Percentiles rank a stretch among this genome's conserved stretches.
These are phyloP conservation scores for Arctopsyche grandis DNA, from an alignment of 1,140 invertebrate genomes.

Conservation along the genomic window DNA sequence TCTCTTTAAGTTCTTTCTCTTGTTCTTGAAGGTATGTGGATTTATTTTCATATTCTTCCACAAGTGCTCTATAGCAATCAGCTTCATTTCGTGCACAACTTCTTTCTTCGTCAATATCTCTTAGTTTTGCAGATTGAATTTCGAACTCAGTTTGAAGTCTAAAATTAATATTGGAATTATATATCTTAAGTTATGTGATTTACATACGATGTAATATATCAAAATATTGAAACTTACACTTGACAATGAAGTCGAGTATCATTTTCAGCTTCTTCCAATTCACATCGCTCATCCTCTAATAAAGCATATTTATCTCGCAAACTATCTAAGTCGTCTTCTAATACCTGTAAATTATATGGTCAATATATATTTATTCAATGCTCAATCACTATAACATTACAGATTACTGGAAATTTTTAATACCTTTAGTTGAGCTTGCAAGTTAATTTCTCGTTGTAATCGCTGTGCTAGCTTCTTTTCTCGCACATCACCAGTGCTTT, in stretches of 20 bases:
- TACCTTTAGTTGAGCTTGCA: constrained; percentile 67
- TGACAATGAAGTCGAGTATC: constrained; percentile 73
- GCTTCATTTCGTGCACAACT: constrained; percentile 66
- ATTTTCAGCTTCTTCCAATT: constrained; percentile 76
- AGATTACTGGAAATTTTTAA: constrained; percentile 13
- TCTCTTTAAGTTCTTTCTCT: constrained; percentile 69
- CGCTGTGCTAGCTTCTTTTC: constrained; percentile 69
- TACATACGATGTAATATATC: constrained; percentile 8
- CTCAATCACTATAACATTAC: not conserved
- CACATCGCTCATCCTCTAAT: constrained; percentile 73
- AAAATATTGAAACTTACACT: constrained; percentile 61
- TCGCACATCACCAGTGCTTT: constrained; percentile 69
- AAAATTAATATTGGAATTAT: constrained; percentile 16
- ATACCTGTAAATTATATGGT: constrained; percentile 61
- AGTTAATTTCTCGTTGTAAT: constrained; percentile 67
- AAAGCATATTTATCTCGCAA: constrained; percentile 69
- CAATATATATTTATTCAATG: not conserved
- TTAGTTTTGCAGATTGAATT: constrained; percentile 63
- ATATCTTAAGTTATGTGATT: too few species aligned
- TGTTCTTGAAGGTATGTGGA: constrained; percentile 58
- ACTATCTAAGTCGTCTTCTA: constrained; percentile 66
- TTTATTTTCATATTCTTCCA: constrained; percentile 68
- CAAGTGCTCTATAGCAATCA: constrained; percentile 61
- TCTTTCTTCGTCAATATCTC: constrained; percentile 68
- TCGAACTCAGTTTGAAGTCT: constrained; percentile 67